A percentile compares a stretch with the other conserved stretches of the same genome.
These are phyloP conservation scores for Drosophila bocqueti DNA, from an alignment of 1,140 invertebrate genomes.

Conservation along the genomic window DNA sequence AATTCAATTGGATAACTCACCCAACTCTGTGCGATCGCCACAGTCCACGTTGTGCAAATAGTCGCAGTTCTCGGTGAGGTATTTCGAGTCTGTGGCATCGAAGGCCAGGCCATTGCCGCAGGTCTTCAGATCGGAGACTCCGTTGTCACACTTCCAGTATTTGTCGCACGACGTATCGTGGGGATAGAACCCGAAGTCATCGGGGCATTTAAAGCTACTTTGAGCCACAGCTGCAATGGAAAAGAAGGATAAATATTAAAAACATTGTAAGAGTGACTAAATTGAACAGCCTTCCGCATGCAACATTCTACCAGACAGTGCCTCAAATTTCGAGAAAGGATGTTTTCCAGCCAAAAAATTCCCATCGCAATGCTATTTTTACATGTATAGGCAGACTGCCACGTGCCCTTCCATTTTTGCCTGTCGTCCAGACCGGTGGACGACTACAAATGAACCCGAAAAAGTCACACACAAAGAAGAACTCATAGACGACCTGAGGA, in stretches of 20 bases:
- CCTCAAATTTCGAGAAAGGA: background rate
- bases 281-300: background rate
- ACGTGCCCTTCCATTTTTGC: conserved; percentile 9
- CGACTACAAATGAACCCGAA: conserved; percentile 8
- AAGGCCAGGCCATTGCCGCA: conserved; percentile 98
- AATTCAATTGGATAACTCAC: conserved; percentile 85
- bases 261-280: conserved; percentile 10
- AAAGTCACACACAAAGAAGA: background rate
- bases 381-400: background rate
- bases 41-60: conserved; percentile 98
- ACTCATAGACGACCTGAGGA: conserved; percentile 4
- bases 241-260: background rate
- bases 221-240: conserved; percentile 88
- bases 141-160: conserved; percentile 98
- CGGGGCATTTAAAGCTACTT: conserved; percentile 96
- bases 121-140: conserved; percentile 94
- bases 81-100: conserved; percentile 94
- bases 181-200: conserved; percentile 97
- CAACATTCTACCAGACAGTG: background rate
- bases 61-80: conserved; percentile 96
- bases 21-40: conserved; percentile 93
- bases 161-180: conserved; percentile 96
- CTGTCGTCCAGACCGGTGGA: background rate
- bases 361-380: background rate
- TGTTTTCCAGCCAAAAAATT: background rate